Evolutionary conservation across 2,797 vertebrate species (phyloP), one percentile per base, ranked within the genome.

Genomic region (Sebastes taczanowskii): DNA sequence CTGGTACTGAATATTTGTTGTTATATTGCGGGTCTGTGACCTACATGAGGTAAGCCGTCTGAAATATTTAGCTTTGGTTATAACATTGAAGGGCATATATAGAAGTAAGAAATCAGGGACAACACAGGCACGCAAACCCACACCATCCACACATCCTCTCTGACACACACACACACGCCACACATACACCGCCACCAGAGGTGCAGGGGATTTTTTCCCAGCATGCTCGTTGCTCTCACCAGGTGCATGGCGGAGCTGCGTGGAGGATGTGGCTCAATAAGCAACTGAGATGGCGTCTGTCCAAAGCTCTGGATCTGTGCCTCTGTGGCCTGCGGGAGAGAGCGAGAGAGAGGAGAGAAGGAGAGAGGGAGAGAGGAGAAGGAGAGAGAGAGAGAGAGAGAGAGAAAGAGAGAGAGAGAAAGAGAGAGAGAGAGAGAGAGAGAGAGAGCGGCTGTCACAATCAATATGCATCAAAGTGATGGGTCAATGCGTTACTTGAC

Each of bases 221-320:
- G 85, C 83, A 93, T 93, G 94, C 90, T 91, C 55, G 71, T 77
- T 92, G 83, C 83, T 95, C 98, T 98, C 96, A 99, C 98, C 98
- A 99, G 98, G 97, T 99, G 99, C 98, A 99, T 98, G 96, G 98
- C 98, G 84, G 99, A 99, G 95, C 98, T 99, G 92, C 98, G 97
- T 93, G 98, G 98, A 77, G 99, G 98, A 97, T 99, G 99, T 90
- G 99, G 99, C 97, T 99, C 98, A 89, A 99, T 99, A 95, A 99
- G 98, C 97, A 99, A 97, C 97, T 99, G 99, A 86, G 98, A 99
- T 96, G 99, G 98, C 95, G 98, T 99, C 97, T 99, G 98, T 97
- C 99, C 99, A 97, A 98, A 96, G 94, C 95, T 97, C 96, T 98
- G 98, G 95, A 99, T 99, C 96, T 99, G 98, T 67, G 95, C 95